These are phyloP conservation scores for Phenacoccus solenopsis DNA, from an alignment of 1,140 invertebrate genomes.

Conservation along the genomic window DNA sequence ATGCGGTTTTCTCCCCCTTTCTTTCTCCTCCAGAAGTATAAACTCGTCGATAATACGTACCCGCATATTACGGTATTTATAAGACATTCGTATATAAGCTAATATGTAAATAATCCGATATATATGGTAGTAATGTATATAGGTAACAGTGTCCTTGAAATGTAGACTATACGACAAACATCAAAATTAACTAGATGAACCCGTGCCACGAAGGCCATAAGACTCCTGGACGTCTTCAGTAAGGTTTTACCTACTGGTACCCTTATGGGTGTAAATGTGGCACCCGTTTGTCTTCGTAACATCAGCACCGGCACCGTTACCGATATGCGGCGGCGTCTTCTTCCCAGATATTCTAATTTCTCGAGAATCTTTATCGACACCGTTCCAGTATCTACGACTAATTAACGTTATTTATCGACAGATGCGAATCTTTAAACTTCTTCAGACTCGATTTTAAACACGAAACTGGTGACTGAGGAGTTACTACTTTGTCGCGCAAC, in stretches of 20 bases:
- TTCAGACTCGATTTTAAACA: no score
- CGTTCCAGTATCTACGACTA: no score
- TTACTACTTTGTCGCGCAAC: no score
- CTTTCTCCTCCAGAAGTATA: neutral
- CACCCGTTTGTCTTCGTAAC: neutral
- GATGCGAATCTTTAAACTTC: no score
- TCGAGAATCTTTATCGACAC: no score
- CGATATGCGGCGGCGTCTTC: no score
- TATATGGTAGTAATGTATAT: neutral
- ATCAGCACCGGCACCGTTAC: no score
- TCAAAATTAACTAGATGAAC: neutral
- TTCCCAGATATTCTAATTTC: no score
- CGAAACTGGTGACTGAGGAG: no score
- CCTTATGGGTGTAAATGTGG: neutral
- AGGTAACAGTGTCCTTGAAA: conserved; percentile 1
- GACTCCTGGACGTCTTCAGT: neutral
- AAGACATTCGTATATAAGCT: neutral
- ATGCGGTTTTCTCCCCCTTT: no score
- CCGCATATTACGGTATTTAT: no score
- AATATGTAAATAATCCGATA: neutral
- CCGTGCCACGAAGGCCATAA: neutral
- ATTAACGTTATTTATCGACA: no score
- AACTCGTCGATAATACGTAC: neutral
- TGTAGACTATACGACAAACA: conserved; percentile 1
- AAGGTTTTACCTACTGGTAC: neutral